Conservation (phyloP, 2,888 invertebrate species). For the Temnothorax rugatulus region DNA sequence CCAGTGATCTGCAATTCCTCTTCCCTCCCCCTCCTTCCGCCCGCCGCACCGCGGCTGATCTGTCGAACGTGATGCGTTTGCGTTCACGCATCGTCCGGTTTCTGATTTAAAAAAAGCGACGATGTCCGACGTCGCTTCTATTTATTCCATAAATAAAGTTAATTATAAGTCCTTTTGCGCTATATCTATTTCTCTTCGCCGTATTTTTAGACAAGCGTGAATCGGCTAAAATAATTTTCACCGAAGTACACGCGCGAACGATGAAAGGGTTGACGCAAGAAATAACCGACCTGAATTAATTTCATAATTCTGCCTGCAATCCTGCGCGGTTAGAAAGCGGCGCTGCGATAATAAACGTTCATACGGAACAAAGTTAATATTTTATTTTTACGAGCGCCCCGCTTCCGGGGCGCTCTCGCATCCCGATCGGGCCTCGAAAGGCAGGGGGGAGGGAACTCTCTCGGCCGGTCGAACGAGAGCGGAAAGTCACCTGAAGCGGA, state of each 20-base stretch:
- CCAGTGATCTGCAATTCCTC: conserved; percentile 75
- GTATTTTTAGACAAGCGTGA: neutral
- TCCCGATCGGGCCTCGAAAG: conserved; percentile 35
- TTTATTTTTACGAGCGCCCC: neutral
- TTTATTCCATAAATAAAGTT: neutral
- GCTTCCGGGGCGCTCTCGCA: conserved; percentile 4
- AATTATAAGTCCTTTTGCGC: conserved; percentile 7
- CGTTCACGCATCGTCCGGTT: neutral
- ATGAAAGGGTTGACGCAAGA: neutral
- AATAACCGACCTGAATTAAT: conserved; percentile 12
- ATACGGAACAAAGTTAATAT: conserved; percentile 15
- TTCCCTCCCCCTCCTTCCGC: conserved; percentile 53
- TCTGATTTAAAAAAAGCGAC: neutral
- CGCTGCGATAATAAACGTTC: conserved; percentile 7
- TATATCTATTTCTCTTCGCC: neutral
- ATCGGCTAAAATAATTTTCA: neutral
- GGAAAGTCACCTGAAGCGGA: conserved; percentile 51
- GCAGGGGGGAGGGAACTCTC: neutral
- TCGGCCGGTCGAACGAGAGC: conserved; percentile 30
- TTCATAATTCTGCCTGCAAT: neutral
- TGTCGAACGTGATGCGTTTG: conserved; percentile 22
- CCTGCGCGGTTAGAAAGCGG: conserved; percentile 34
- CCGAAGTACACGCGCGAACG: neutral
- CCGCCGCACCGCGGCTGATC: neutral
- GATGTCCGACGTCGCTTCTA: neutral